Conservation (phyloP, 2,797 vertebrate species). For the Accipiter minullus region DNA sequence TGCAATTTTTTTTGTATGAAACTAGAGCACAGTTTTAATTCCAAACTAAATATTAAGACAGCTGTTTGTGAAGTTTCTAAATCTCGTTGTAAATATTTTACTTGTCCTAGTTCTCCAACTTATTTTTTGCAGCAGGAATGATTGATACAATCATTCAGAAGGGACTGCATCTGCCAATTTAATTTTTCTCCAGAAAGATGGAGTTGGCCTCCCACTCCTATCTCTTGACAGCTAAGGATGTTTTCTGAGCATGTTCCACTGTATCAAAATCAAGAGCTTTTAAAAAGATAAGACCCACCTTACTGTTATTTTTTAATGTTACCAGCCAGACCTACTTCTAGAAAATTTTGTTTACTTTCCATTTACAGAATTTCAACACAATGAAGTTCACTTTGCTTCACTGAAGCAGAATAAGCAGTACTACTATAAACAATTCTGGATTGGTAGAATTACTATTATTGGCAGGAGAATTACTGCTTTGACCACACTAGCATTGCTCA, state of each 20-base stretch:
- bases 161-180: background rate
- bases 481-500: background rate
- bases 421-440: background rate
- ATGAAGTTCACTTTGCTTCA: background rate
- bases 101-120: background rate
- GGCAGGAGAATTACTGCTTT: background rate
- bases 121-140: background rate
- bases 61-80: slow-evolving; percentile 14
- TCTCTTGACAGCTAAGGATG: background rate
- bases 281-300: background rate
- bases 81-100: background rate
- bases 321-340: background rate
- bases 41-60: slow-evolving; percentile 52
- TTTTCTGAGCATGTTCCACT: background rate
- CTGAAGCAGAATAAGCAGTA: background rate
- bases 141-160: background rate
- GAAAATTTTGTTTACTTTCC: background rate
- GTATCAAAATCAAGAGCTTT: background rate
- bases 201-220: background rate
- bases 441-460: background rate
- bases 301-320: background rate
- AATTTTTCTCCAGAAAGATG: background rate
- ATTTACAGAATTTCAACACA: background rate
- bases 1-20: background rate
- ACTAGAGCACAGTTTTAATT: background rate